Conservation (phyloP, 1,140 invertebrate species). For the Asbolus verrucosus region DNA sequence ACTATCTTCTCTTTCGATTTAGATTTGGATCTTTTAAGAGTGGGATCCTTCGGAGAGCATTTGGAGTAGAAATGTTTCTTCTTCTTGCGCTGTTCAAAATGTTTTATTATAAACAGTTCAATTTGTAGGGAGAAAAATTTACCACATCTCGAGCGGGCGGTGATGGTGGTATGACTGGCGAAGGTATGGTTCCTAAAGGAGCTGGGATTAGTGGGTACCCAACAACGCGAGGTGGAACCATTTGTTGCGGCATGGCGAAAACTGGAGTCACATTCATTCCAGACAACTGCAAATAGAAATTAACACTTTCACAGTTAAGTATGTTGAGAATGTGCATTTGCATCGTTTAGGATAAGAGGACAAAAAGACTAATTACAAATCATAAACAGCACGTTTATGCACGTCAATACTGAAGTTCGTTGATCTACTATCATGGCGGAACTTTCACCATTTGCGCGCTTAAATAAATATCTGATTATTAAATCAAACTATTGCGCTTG, state of each 20-base stretch:
- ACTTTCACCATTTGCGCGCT: conserved; percentile 25
- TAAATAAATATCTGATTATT: too few species aligned
- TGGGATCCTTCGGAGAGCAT: conserved; percentile 43
- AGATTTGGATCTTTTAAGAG: conserved; percentile 51
- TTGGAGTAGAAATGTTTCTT: conserved; percentile 47
- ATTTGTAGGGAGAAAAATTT: neutral
- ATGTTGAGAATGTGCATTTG: too few species aligned
- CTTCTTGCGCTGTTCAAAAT: conserved; percentile 41
- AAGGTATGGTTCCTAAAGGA: conserved; percentile 61
- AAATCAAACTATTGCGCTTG: conserved; percentile 7
- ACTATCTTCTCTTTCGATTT: conserved; percentile 56
- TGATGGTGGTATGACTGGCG: conserved; percentile 59
- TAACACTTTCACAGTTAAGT: conserved; percentile 12
- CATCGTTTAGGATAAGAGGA: conserved; percentile 13
- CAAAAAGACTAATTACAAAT: too few species aligned
- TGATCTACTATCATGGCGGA: neutral
- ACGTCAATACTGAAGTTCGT: too few species aligned
- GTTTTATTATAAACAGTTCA: neutral
- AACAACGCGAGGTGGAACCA: conserved; percentile 50
- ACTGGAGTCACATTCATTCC: conserved; percentile 47
- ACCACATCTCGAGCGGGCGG: conserved; percentile 42
- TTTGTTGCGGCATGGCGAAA: conserved; percentile 49
- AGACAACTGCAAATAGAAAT: conserved; percentile 49
- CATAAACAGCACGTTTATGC: too few species aligned
- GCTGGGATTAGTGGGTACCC: conserved; percentile 61